phyloP scores from a whole-genome alignment of 2,797 vertebrate species.

The Synanceia verrucosa region DNA sequence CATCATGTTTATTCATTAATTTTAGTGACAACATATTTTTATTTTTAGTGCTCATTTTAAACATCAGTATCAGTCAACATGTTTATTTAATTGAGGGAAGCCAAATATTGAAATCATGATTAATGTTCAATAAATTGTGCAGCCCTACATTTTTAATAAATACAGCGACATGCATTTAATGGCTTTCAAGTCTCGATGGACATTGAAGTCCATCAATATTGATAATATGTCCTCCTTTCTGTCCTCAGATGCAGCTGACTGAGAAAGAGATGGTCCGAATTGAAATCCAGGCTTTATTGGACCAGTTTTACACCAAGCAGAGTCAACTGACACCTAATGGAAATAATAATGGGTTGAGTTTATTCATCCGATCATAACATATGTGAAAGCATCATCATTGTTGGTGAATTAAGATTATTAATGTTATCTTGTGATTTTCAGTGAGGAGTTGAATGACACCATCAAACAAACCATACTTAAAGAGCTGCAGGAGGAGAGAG shows the following conservation, averaged over 20 bases:
- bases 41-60: neutral
- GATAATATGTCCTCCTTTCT: neutral
- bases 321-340: slow-evolving; percentile 66
- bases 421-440: slow-evolving; percentile 51
- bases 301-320: slow-evolving; percentile 86
- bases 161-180: neutral
- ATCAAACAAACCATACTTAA: slow-evolving; percentile 80
- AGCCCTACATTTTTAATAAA: neutral
- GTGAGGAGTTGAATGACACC: slow-evolving; percentile 77
- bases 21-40: no score
- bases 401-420: neutral
- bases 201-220: neutral
- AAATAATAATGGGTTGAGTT: slow-evolving; percentile 68
- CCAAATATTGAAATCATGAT: neutral
- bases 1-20: neutral
- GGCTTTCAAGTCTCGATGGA: neutral
- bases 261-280: slow-evolving; percentile 86
- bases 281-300: slow-evolving; percentile 87
- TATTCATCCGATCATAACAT: neutral
- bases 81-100: neutral
- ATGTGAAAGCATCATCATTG: neutral
- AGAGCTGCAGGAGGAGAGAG: slow-evolving; percentile 85
- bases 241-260: slow-evolving; percentile 85
- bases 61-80: neutral
- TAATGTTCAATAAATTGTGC: neutral